Conservation (phyloP, 2,888 invertebrate genomes). For the Caenorhabditis plicata region DNA sequence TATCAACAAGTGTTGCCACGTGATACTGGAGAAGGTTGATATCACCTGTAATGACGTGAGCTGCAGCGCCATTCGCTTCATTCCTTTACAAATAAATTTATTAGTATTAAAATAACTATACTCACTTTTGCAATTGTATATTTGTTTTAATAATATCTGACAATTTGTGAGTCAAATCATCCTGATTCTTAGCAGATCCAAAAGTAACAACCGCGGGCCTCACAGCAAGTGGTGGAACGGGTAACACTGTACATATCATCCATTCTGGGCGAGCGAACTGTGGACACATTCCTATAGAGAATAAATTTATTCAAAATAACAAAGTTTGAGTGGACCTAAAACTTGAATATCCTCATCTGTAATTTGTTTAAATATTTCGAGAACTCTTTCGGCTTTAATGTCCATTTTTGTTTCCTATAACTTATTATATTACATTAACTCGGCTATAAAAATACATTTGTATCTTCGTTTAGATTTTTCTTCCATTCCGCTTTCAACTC, state of each 20-base stretch:
- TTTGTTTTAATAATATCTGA: slow-evolving; percentile 98
- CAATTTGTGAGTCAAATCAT: slow-evolving; percentile 97
- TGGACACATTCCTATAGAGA: slow-evolving; percentile 88
- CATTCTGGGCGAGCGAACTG: slow-evolving; percentile 87
- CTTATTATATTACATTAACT: no score
- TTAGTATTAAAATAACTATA: not conserved
- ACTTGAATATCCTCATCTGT: slow-evolving; percentile 94
- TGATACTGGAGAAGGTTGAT: slow-evolving; percentile 97
- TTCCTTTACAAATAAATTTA: slow-evolving; percentile 72
- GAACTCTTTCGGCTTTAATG: slow-evolving; percentile 90
- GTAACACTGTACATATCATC: slow-evolving; percentile 97
- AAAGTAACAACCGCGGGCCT: slow-evolving; percentile 98
- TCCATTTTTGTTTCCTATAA: slow-evolving; percentile 86
- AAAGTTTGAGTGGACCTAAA: no score
- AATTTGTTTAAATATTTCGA: slow-evolving; percentile 90
- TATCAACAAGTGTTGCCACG: slow-evolving; percentile 94
- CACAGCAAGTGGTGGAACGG: slow-evolving; percentile 93
- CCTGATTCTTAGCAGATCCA: slow-evolving; percentile 95
- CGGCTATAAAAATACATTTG: no score
- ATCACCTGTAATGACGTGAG: slow-evolving; percentile 94
- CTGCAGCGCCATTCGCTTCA: slow-evolving; percentile 93
- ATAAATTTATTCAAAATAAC: no score
- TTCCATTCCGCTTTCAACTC: slow-evolving; percentile 98
- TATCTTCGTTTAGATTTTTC: slow-evolving; percentile 89
- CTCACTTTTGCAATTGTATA: slow-evolving; percentile 79